These are phyloP conservation scores for Apotomis capreana DNA, from an alignment of 2,888 invertebrate genomes.

Conservation along the genomic window DNA sequence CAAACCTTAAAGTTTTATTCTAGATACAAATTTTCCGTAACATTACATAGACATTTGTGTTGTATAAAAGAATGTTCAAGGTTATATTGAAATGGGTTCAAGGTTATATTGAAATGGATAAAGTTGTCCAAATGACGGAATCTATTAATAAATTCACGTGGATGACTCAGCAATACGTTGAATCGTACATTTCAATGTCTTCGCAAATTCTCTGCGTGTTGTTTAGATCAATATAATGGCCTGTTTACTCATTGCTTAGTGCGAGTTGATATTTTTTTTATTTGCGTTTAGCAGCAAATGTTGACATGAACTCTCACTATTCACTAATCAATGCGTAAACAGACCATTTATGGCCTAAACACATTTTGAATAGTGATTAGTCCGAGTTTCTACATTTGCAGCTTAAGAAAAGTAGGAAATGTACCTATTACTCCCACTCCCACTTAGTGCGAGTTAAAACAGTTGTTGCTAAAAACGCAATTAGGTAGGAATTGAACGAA, in stretches of 20 bases:
- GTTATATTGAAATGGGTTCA: slow-evolving; percentile 20
- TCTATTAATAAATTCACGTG: not conserved
- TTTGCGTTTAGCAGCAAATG: no score
- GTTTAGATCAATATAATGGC: not conserved
- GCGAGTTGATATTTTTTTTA: no score
- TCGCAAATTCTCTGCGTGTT: not conserved
- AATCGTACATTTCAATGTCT: not conserved
- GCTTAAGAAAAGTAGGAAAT: no score
- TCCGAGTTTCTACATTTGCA: no score
- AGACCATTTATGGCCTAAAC: no score
- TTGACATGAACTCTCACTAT: no score
- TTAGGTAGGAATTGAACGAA: no score
- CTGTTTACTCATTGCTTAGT: not conserved
- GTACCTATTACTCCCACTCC: no score
- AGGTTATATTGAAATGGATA: slow-evolving; percentile 18
- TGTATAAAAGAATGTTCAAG: slow-evolving; percentile 24
- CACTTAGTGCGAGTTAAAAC: no score
- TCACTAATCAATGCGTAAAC: no score
- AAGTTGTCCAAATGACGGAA: slow-evolving; percentile 15
- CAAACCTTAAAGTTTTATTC: slow-evolving; percentile 21
- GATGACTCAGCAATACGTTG: slow-evolving; percentile 8
- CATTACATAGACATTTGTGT: slow-evolving; percentile 4
- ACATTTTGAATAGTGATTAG: no score
- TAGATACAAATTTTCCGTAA: slow-evolving; percentile 4
- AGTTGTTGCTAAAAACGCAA: no score